These are phyloP conservation scores for Siniperca knerii DNA, from an alignment of 2,113 vertebrate genomes.

Conservation along the genomic window DNA sequence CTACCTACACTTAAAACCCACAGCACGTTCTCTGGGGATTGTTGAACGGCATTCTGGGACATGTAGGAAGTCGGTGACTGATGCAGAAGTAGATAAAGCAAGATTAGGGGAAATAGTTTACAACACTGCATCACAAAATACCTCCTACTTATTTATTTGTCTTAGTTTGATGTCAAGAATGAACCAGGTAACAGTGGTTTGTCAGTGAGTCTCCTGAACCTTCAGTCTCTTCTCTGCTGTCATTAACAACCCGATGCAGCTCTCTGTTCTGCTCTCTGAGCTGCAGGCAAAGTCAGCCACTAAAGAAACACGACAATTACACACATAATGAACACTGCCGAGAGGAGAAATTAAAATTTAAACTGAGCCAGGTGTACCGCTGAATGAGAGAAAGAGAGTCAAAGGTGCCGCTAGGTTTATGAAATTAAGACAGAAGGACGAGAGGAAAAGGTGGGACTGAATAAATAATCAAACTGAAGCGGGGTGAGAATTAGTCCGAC, in stretches of 20 bases:
- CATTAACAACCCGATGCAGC: conserved; percentile 26
- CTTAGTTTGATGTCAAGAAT: background rate
- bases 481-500: conserved; percentile 6
- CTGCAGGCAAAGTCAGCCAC: conserved; percentile 35
- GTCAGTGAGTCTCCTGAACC: conserved; percentile 13
- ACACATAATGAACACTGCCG: conserved; percentile 33
- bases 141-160: no score
- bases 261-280: conserved; percentile 27
- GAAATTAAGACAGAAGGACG: conserved; percentile 43
- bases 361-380: conserved; percentile 35
- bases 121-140: background rate
- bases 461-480: conserved; percentile 26
- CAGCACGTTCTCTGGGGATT: background rate
- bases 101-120: background rate
- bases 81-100: background rate
- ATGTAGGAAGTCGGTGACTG: background rate
- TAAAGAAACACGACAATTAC: conserved; percentile 53
- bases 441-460: conserved; percentile 21
- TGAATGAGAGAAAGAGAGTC: background rate
- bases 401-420: conserved; percentile 34
- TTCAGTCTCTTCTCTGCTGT: conserved; percentile 16
- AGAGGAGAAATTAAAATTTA: conserved; percentile 33
- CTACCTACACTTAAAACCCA: background rate
- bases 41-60: background rate
- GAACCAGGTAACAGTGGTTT: background rate